phyloP scores from a whole-genome alignment of 2,113 vertebrate species.

The Poecile atricapillus region DNA sequence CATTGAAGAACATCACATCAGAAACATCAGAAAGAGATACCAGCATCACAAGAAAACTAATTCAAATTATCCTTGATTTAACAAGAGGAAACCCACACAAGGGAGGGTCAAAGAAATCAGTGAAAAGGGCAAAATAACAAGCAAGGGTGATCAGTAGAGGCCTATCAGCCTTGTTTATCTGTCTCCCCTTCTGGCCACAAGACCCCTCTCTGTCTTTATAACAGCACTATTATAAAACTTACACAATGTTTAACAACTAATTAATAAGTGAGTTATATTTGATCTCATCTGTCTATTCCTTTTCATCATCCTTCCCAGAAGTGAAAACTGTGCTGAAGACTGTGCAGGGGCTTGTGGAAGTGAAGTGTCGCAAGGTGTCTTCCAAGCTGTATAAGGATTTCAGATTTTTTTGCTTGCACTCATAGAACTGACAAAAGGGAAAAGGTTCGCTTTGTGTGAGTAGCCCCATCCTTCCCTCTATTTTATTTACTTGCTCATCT shows the following conservation, averaged over 20 bases:
- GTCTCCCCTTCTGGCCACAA: background rate
- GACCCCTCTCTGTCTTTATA: background rate
- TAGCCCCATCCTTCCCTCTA: background rate
- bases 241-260: background rate
- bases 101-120: background rate
- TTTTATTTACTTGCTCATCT: background rate
- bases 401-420: background rate
- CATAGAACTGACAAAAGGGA: background rate
- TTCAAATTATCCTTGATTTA: background rate
- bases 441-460: background rate
- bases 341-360: background rate
- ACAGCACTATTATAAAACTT: background rate
- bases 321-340: background rate
- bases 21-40: background rate
- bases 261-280: background rate
- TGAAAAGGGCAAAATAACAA: background rate
- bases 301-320: background rate
- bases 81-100: background rate
- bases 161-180: background rate
- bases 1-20: background rate
- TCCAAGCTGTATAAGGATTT: background rate
- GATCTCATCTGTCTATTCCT: background rate
- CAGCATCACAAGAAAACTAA: background rate
- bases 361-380: background rate
- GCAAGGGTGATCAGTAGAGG: background rate